Conservation (phyloP, 1,140 invertebrate species). For the Trypoxylus dichotomus region DNA sequence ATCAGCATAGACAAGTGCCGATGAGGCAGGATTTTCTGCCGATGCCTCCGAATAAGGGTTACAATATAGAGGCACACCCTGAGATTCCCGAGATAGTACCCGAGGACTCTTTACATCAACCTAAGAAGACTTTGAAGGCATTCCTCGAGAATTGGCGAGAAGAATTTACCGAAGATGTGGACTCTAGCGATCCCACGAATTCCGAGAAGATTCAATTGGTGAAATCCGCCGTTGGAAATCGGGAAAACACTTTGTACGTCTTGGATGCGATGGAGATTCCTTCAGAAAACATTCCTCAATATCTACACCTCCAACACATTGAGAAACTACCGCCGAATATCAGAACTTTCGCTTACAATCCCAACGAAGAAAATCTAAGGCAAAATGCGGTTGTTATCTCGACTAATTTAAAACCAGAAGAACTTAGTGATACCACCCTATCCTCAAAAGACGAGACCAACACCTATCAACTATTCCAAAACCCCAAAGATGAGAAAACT, state of each 20-base stretch:
- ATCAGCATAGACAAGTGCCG: conserved; percentile 44
- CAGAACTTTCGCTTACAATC: conserved; percentile 30
- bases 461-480: conserved; percentile 20
- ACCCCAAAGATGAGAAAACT: conserved; percentile 33
- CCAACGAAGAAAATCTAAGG: conserved; percentile 6
- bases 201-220: background rate
- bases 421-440: background rate
- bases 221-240: background rate
- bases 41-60: conserved; percentile 35
- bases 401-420: background rate
- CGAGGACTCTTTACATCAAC: conserved; percentile 33
- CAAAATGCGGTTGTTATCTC: conserved; percentile 17
- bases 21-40: conserved; percentile 21
- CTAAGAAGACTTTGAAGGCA: conserved; percentile 32
- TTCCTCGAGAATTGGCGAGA: conserved; percentile 24
- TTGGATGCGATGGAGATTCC: conserved; percentile 40
- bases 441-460: background rate
- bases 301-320: conserved; percentile 36
- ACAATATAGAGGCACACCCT: conserved; percentile 27
- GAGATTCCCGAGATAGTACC: conserved; percentile 30
- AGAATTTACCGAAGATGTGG: background rate
- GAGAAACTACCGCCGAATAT: conserved; percentile 41
- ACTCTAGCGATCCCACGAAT: background rate
- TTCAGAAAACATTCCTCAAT: conserved; percentile 36
- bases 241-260: conserved; percentile 36